Conservation (phyloP, 1,140 invertebrate species). For the Pomacea maculata region DNA sequence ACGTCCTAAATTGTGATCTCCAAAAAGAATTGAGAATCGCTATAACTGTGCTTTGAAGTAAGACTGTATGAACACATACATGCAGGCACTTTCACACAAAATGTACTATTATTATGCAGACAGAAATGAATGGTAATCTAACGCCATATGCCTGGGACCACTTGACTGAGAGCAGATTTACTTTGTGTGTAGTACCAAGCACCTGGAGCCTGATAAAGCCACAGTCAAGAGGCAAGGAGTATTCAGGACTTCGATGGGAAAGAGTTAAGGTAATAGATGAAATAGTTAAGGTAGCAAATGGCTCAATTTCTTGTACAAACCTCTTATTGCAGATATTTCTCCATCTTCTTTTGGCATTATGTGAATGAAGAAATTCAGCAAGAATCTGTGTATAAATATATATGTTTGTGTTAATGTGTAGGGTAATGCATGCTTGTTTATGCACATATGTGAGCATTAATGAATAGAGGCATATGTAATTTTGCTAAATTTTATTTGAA, state of each 20-base stretch:
- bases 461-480: background rate
- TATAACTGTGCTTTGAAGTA: background rate
- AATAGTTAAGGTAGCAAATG: constrained; percentile 57
- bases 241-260: constrained; percentile 61
- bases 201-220: constrained; percentile 57
- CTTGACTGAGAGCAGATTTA: too few species aligned
- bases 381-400: too few species aligned
- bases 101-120: too few species aligned
- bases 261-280: constrained; percentile 60
- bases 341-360: background rate
- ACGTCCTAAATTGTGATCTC: too few species aligned
- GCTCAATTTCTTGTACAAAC: background rate
- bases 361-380: too few species aligned
- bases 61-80: background rate
- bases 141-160: too few species aligned
- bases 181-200: constrained; percentile 26
- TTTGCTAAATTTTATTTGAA: background rate
- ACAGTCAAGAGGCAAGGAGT: constrained; percentile 50
- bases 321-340: background rate
- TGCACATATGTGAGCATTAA: too few species aligned
- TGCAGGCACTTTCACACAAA: background rate
- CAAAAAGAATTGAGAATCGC: too few species aligned
- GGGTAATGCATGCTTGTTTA: too few species aligned
- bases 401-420: too few species aligned
- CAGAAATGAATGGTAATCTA: too few species aligned